Base-by-base conservation (phyloP, 2,888 invertebrate genomes). In the Platycnemis pennipes region DNA sequence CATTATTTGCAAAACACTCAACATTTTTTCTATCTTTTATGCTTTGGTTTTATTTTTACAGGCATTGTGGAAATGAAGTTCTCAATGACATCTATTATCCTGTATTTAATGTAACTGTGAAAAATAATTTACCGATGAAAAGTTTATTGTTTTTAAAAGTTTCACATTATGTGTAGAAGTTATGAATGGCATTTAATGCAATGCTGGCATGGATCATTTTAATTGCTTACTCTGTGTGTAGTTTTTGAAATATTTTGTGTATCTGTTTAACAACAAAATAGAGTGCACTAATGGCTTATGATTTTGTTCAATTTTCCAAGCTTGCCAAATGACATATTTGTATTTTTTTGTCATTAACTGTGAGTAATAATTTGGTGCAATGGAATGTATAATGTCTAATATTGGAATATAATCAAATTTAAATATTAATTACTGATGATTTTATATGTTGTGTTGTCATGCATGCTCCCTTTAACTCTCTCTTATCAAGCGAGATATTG, bases 231-330 rank as follows among this genome's bases (percentile, higher is more conserved):
- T 77, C 26, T 85, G 22, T 85, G 45, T 44, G 22, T 49, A 85
- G 45, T 69, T 31, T 44, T 94, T 22, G 37, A 44, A 94, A 88
- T 37, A 88, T 56, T 44, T 77, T 94, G 31, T 45, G 26, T 45
- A 42, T 94, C 13, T 77, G 22, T 63, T 63, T 44, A 46, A 44
- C 37, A 31, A 42, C 45, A 45, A 86, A 44, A 88, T 31, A 2
- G 2, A 31, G 31, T n/a, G 1, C 31, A 53, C 49, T 44, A 88
- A 46, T 88, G 46, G 88, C 88, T 53, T 31, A 8, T 16, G 44
- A 94, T 69, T 46, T 63, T 94, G 16, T 26, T 94, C 56, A 22
- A n/a, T 94, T 94, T 88, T 94, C 89, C 44, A 87, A 94, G 94
- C 91, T 95, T 94, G 88, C 94, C n/a, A 13, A 77, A 26, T 77